Conservation (phyloP, 2,113 vertebrate genomes). For the Monarcha castaneiventris region DNA sequence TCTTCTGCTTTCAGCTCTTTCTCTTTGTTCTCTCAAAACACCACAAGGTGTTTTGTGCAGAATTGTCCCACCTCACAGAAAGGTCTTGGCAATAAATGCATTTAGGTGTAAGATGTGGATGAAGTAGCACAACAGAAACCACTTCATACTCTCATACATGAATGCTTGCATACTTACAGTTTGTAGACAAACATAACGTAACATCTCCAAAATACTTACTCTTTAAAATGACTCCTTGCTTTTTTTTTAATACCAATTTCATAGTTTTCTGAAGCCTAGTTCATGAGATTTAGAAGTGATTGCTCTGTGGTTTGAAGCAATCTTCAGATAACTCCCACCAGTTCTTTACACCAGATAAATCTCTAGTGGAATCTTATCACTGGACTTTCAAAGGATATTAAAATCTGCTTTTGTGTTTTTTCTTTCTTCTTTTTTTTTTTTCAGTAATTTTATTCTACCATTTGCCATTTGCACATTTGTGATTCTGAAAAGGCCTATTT, state of each 20-base stretch:
- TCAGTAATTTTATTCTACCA: neutral
- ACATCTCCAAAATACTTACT: neutral
- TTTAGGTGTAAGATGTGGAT: neutral
- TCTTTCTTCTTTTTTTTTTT: neutral
- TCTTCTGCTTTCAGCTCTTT: neutral
- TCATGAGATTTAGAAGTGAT: neutral
- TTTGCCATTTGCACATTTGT: neutral
- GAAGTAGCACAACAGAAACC: neutral
- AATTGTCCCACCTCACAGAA: neutral
- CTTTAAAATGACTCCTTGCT: neutral
- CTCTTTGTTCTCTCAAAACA: neutral
- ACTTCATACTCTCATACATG: neutral
- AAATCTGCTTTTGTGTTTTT: neutral
- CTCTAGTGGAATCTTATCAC: neutral
- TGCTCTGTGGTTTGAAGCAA: neutral
- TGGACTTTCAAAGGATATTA: neutral
- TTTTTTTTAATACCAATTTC: neutral
- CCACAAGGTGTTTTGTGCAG: neutral
- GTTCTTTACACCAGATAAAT: neutral
- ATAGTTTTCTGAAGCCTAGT: neutral
- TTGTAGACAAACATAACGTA: neutral
- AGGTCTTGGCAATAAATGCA: neutral
- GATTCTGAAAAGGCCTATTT: neutral
- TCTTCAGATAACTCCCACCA: neutral
- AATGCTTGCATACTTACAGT: neutral